These are phyloP conservation scores for Dendropsophus ebraccatus DNA, from an alignment of 2,113 vertebrate species.

Conservation along the genomic window DNA sequence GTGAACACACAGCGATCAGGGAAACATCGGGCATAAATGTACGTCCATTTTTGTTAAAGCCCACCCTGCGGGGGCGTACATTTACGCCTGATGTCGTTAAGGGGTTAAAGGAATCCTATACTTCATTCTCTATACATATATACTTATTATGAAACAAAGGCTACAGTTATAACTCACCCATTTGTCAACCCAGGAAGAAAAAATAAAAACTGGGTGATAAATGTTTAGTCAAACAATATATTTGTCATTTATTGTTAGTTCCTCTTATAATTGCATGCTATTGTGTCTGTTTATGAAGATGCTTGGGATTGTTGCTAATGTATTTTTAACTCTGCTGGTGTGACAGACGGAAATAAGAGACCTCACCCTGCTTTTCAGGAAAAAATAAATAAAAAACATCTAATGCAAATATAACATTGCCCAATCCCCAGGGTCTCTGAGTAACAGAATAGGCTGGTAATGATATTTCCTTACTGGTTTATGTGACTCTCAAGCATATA, in stretches of 20 bases:
- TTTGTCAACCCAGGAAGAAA: too few species aligned
- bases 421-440: neutral
- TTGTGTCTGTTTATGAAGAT: neutral
- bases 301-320: neutral
- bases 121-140: too few species aligned
- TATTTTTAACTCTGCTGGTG: neutral
- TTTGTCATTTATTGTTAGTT: neutral
- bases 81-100: too few species aligned
- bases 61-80: too few species aligned
- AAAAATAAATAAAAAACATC: neutral
- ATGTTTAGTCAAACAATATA: too few species aligned
- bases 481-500: neutral
- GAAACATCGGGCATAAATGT: too few species aligned
- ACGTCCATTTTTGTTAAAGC: too few species aligned
- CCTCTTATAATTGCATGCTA: neutral
- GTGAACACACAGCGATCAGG: too few species aligned
- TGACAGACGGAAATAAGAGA: neutral
- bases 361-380: neutral
- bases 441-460: neutral
- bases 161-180: too few species aligned
- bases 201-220: too few species aligned
- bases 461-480: neutral
- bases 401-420: neutral
- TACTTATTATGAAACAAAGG: too few species aligned
- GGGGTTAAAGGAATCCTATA: too few species aligned